Evolutionary conservation across 2,113 vertebrate genomes (phyloP).

Genomic region (Caranx melampygus): DNA sequence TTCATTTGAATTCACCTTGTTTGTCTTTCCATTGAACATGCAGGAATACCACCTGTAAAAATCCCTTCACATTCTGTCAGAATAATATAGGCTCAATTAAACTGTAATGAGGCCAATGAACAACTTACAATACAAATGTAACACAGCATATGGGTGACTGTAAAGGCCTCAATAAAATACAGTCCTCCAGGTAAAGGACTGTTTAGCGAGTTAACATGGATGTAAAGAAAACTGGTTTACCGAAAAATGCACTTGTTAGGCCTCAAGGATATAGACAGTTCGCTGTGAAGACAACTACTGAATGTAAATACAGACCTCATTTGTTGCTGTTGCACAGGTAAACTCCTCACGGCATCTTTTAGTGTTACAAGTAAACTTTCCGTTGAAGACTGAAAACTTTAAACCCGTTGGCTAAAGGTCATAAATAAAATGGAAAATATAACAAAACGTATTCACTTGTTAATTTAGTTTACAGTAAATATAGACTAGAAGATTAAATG

Average conservation of each 20-base stretch:
- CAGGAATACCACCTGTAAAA: too few relatives aligned
- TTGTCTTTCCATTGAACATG: too few relatives aligned
- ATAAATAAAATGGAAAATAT: background rate
- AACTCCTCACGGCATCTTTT: background rate
- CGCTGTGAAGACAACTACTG: background rate
- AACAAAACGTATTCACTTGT: background rate
- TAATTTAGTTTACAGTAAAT: background rate
- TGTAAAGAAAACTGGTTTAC: background rate
- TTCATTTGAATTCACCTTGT: background rate
- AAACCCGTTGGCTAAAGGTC: background rate
- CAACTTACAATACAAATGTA: too few relatives aligned
- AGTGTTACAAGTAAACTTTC: background rate
- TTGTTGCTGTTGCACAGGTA: background rate
- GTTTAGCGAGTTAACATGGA: background rate
- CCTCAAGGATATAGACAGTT: background rate
- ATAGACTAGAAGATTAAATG: background rate
- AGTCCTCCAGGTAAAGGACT: background rate
- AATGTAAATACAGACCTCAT: background rate
- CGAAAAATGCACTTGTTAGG: background rate
- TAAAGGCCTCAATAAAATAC: too few relatives aligned
- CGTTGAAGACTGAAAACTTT: background rate
- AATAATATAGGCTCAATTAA: too few relatives aligned
- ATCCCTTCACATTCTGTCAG: too few relatives aligned
- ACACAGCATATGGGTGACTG: too few relatives aligned
- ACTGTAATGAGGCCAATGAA: too few relatives aligned